phyloP scores from a whole-genome alignment of 2,888 invertebrate genomes.

The Stenodera caucasica region DNA sequence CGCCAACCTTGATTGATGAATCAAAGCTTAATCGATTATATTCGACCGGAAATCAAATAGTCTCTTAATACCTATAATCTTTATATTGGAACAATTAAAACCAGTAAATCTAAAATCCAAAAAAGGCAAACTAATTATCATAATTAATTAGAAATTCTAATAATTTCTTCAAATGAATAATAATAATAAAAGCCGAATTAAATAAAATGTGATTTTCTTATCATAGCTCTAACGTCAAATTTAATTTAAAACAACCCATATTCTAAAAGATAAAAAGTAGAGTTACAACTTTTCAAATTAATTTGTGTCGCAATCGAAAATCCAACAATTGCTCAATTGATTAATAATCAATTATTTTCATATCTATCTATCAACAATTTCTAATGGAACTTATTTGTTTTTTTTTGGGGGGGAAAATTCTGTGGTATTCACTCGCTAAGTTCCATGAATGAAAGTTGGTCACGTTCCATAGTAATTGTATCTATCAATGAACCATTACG shows the following conservation, averaged over 20 bases:
- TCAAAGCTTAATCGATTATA: not conserved
- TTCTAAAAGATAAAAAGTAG: constrained; percentile 10
- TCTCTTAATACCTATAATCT: not conserved
- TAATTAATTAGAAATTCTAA: not conserved
- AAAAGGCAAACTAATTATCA: not conserved
- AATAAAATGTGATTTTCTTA: too few species aligned
- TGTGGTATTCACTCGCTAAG: too few species aligned
- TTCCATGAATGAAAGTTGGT: too few species aligned
- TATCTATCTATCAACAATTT: too few species aligned
- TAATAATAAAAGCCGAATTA: too few species aligned
- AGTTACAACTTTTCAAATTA: constrained; percentile 16
- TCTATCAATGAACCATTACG: not conserved
- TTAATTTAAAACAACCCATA: not conserved
- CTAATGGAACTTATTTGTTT: too few species aligned
- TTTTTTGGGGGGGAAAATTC: too few species aligned
- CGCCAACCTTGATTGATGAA: not conserved
- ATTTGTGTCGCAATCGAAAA: constrained; percentile 16
- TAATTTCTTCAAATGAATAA: not conserved
- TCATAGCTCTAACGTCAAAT: too few species aligned
- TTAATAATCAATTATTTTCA: too few species aligned
- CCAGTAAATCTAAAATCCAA: not conserved
- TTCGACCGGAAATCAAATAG: not conserved
- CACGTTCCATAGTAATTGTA: not conserved
- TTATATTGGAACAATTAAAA: not conserved
- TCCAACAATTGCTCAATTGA: constrained; percentile 17